phyloP scores from a whole-genome alignment of 1,140 invertebrate genomes.

The Daktulosphaira vitifoliae region DNA sequence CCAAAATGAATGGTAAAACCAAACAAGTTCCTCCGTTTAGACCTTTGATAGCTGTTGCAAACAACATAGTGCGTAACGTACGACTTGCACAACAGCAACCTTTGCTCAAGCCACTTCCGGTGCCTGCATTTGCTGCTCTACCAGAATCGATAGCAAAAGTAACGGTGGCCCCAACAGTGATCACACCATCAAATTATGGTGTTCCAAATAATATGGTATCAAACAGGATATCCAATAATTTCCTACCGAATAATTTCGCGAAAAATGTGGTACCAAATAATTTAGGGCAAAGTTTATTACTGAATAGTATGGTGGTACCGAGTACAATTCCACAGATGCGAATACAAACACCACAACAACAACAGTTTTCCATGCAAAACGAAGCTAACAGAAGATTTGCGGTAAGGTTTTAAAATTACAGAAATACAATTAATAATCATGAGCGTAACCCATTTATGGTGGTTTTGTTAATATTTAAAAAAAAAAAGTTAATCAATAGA shows the following conservation, averaged over 20 bases:
- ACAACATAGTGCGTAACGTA: slow-evolving; percentile 37
- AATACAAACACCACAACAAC: background rate
- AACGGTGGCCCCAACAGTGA: slow-evolving; percentile 37
- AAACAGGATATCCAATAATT: no score
- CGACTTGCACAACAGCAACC: slow-evolving; percentile 36
- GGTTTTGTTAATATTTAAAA: no score
- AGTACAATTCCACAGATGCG: background rate
- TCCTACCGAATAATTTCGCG: no score
- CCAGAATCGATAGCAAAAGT: slow-evolving; percentile 49
- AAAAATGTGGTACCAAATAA: no score
- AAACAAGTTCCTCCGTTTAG: slow-evolving; percentile 53
- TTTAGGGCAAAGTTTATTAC: no score
- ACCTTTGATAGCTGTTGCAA: slow-evolving; percentile 50
- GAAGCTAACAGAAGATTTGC: slow-evolving; percentile 20
- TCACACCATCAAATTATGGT: no score
- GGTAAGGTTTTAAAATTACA: no score
- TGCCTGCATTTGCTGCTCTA: slow-evolving; percentile 45
- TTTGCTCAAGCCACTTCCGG: slow-evolving; percentile 40
- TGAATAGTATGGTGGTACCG: no score
- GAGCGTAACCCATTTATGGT: no score
- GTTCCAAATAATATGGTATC: no score
- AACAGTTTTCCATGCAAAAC: slow-evolving; percentile 8
- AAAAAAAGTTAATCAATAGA: no score
- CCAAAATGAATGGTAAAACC: slow-evolving; percentile 1
- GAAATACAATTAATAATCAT: no score